A percentile compares a stretch with the other conserved stretches of the same genome.
Conservation (phyloP, 2,888 invertebrate genomes). For the Conchocele bisecta region DNA sequence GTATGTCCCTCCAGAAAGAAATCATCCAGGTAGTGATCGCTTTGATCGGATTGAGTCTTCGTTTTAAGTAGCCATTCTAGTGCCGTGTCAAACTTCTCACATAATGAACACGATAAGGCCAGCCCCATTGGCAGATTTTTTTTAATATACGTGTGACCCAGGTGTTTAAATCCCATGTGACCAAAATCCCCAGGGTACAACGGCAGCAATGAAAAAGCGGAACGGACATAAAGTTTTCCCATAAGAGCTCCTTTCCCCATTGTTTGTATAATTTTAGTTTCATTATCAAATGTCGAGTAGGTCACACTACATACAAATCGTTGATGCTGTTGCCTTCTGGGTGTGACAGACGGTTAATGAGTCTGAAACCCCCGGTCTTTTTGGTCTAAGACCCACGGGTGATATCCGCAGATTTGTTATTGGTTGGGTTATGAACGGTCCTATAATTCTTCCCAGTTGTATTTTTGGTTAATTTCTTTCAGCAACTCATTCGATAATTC, state of each 20-base stretch:
- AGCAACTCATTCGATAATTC: no score
- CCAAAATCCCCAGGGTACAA: slow-evolving; percentile 13
- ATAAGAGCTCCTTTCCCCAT: slow-evolving; percentile 13
- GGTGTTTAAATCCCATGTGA: slow-evolving; percentile 12
- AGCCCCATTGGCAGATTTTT: slow-evolving; percentile 22
- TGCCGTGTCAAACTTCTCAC: slow-evolving; percentile 18
- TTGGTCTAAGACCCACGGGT: slow-evolving; percentile 16
- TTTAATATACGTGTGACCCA: slow-evolving; percentile 13
- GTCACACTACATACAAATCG: slow-evolving; percentile 13
- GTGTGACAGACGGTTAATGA: slow-evolving; percentile 20
- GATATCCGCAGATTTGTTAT: slow-evolving; percentile 19
- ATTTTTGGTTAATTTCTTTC: no score
- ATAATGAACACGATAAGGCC: slow-evolving; percentile 13
- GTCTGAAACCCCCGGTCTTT: slow-evolving; percentile 23
- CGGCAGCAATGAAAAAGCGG: slow-evolving; percentile 23
- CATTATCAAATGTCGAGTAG: slow-evolving; percentile 31
- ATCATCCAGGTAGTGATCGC: slow-evolving; percentile 31
- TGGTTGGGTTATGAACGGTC: background rate
- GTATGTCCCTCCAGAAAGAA: slow-evolving; percentile 15
- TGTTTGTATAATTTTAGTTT: slow-evolving; percentile 10
- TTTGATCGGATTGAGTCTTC: no score
- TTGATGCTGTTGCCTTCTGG: slow-evolving; percentile 20
- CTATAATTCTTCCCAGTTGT: slow-evolving; percentile 9
- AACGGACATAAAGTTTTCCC: slow-evolving; percentile 22
- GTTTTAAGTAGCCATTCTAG: slow-evolving; percentile 16